Base-by-base conservation (phyloP, 2,888 invertebrate genomes). In the Actias luna region DNA sequence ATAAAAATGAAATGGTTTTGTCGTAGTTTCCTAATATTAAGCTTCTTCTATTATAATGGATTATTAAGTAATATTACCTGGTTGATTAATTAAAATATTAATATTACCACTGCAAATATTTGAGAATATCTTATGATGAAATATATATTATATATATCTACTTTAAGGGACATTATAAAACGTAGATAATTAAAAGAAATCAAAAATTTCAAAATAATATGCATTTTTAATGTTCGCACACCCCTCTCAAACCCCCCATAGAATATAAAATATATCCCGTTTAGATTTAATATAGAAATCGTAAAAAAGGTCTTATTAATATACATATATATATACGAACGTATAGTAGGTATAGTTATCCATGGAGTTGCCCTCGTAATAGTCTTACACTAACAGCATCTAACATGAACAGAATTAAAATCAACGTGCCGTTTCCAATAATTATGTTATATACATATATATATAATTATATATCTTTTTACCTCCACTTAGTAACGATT, bases 181-280 rank as follows among this genome's bases (percentile, higher is more conserved):
- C 93, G 93, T 93, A 93, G 93, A 93, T 93, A 93, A 93, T 92
- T 92, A 93, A 93, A 93, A 93, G 92, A 91, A 92, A 92, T 92
- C 92, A 89, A 93, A 93, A 92, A 87, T 88, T 92, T 92, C 85
- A 92, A 93, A 91, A 91, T 87, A 89, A 68, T 62, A 89, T 86
- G 91, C 90, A 92, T 92, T 93, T 93, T 93, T 90, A 92, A 91
- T 92, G 85, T 78, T 85, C 60, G 73, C 73, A 76, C 73, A 71
- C 75, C 75, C 74, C 79, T 29, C 31, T 31, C 31, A 14, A 8
- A 5, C 39, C 39, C 52, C 27, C 27, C 52, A 16, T 50, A 55
- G 39, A 36, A 29, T 25, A 58, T 36, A 31, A 31, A 35, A 58
- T 59, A 42, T 57, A 52, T 42, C 35, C 29, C 39, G 35, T 57